phyloP scores from a whole-genome alignment of 2,797 vertebrate genomes.

The Typhlichthys eigenmanni region DNA sequence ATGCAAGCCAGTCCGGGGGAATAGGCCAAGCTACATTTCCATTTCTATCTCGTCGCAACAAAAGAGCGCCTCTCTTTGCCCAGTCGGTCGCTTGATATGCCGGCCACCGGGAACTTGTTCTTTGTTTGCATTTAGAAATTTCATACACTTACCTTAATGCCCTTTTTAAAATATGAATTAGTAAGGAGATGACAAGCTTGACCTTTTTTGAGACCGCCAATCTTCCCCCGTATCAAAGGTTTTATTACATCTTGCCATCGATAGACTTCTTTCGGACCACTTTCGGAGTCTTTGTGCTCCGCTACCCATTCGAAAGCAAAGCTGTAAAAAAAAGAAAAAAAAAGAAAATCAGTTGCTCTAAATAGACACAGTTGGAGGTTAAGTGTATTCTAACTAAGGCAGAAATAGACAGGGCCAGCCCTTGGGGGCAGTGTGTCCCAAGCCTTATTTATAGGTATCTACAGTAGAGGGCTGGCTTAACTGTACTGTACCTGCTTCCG shows the following conservation, averaged over 20 bases:
- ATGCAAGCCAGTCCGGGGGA: slow-evolving; percentile 1
- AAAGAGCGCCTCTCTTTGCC: background rate
- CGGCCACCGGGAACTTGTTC: background rate
- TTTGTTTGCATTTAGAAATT: background rate
- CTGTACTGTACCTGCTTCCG: background rate
- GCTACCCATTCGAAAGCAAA: slow-evolving; percentile 1
- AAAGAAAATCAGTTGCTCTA: slow-evolving; percentile 5
- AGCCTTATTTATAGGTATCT: background rate
- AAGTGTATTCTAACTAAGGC: background rate
- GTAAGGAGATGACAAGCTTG: too few relatives aligned
- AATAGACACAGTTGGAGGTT: background rate
- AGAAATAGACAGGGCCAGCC: background rate
- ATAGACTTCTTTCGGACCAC: background rate
- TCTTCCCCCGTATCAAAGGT: background rate
- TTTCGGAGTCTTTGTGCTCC: background rate
- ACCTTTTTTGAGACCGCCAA: background rate
- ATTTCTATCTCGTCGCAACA: slow-evolving; percentile 1
- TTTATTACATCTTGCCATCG: too few relatives aligned
- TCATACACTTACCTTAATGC: too few relatives aligned
- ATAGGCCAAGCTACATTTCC: background rate
- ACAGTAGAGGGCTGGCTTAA: background rate
- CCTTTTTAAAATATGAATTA: too few relatives aligned
- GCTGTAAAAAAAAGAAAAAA: background rate
- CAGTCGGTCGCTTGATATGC: too few relatives aligned
- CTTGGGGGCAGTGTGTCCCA: background rate